Conservation (phyloP, 2,797 vertebrate genomes). For the Danio jaintianensis region DNA sequence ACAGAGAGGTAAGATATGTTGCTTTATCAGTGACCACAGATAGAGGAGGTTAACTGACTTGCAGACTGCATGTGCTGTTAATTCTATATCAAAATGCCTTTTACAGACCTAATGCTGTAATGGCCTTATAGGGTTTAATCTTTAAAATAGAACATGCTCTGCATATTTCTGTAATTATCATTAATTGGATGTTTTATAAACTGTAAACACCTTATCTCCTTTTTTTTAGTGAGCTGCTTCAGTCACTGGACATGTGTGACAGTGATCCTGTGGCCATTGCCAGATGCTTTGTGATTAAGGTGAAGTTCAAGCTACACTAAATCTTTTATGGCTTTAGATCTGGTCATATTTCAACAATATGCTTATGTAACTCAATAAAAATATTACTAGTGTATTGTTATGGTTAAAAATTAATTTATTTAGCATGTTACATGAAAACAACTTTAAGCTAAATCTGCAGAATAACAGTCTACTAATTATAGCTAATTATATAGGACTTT, state of each 20-base stretch:
- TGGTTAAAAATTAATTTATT: neutral
- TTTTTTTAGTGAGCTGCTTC: conserved; percentile 87
- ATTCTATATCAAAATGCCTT: neutral
- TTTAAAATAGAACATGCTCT: conserved; percentile 2
- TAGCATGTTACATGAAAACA: neutral
- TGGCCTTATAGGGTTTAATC: neutral
- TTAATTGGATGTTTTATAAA: neutral
- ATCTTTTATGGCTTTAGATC: neutral
- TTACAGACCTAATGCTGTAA: neutral
- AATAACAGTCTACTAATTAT: neutral
- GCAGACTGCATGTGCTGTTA: conserved; percentile 6
- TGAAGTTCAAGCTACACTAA: conserved; percentile 63
- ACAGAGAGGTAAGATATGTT: neutral
- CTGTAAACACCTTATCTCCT: neutral
- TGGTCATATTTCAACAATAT: neutral
- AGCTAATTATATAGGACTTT: neutral
- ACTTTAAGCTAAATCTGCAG: neutral
- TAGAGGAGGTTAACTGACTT: conserved; percentile 1
- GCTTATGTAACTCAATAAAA: neutral
- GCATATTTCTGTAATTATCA: neutral
- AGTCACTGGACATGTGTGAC: conserved; percentile 88
- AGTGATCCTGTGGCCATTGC: conserved; percentile 89
- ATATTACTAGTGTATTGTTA: neutral
- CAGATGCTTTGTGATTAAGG: conserved; percentile 91
- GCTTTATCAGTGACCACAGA: neutral